Conservation (phyloP, 2,113 vertebrate genomes). For the Procavia capensis region DNA sequence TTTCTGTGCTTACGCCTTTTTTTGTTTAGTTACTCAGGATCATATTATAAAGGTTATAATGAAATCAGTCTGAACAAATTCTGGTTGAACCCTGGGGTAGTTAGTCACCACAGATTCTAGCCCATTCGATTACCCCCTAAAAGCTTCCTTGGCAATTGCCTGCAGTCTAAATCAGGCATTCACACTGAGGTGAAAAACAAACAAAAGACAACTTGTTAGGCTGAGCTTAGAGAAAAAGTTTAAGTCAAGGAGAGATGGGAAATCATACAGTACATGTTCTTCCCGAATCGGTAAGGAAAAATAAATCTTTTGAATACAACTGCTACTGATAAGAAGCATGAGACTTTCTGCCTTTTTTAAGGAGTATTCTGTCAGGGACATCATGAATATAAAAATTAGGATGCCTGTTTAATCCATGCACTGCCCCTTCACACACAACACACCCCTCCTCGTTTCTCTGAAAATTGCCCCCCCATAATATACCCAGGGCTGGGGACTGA, state of each 20-base stretch:
- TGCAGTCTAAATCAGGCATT: background rate
- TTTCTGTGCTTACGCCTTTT: background rate
- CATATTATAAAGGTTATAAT: constrained; percentile 1
- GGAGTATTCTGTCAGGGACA: background rate
- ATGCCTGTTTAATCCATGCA: background rate
- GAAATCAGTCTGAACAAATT: constrained; percentile 36
- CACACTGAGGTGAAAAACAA: background rate
- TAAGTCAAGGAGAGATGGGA: background rate
- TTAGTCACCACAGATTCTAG: background rate
- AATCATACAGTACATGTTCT: background rate
- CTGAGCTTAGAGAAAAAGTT: background rate
- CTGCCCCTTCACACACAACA: background rate
- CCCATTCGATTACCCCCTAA: background rate
- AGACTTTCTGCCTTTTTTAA: constrained; percentile 8
- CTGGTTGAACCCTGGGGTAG: background rate
- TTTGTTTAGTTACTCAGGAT: background rate
- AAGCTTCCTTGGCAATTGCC: background rate
- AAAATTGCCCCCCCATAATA: background rate
- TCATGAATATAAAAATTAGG: background rate
- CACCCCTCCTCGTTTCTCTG: background rate
- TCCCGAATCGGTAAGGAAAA: background rate
- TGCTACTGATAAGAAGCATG: background rate
- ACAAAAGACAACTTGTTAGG: background rate
- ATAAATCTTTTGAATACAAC: background rate
- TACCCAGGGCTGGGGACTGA: background rate